phyloP scores from a whole-genome alignment of 2,888 invertebrate genomes.

The Dolichopus griseipennis region DNA sequence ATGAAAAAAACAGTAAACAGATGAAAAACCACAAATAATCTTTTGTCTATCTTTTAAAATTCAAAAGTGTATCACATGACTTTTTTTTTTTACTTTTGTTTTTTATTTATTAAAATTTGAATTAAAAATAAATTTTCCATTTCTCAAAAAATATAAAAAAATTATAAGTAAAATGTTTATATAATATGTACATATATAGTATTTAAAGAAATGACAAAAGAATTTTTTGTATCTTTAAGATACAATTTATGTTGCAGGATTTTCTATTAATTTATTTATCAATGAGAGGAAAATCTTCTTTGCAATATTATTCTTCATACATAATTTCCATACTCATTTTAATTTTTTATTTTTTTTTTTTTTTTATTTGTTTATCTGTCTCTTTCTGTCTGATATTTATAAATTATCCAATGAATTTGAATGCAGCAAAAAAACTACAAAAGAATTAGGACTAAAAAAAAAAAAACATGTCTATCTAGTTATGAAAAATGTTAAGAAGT shows the following conservation, averaged over 20 bases:
- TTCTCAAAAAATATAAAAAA: neutral
- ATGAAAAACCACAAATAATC: neutral
- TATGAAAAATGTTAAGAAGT: neutral
- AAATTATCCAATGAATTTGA: too few relatives aligned
- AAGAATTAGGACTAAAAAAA: neutral
- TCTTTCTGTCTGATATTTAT: neutral
- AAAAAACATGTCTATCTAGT: neutral
- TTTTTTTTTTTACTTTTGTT: neutral
- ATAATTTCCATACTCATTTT: too few relatives aligned
- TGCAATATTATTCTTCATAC: too few relatives aligned
- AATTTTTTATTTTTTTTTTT: neutral
- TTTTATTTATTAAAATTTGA: neutral
- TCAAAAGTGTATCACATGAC: neutral
- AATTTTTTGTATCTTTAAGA: too few relatives aligned
- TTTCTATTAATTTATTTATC: neutral
- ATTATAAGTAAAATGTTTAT: too few relatives aligned
- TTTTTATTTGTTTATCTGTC: neutral
- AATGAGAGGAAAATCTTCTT: neutral
- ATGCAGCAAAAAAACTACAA: neutral
- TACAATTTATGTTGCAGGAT: neutral
- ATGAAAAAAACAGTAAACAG: too few relatives aligned
- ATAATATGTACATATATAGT: neutral
- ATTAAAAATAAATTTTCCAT: neutral
- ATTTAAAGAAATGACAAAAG: neutral
- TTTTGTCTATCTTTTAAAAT: conserved; percentile 1